Evolutionary conservation across 2,888 invertebrate genomes (phyloP).

Genomic region (Mystacides longicornis): DNA sequence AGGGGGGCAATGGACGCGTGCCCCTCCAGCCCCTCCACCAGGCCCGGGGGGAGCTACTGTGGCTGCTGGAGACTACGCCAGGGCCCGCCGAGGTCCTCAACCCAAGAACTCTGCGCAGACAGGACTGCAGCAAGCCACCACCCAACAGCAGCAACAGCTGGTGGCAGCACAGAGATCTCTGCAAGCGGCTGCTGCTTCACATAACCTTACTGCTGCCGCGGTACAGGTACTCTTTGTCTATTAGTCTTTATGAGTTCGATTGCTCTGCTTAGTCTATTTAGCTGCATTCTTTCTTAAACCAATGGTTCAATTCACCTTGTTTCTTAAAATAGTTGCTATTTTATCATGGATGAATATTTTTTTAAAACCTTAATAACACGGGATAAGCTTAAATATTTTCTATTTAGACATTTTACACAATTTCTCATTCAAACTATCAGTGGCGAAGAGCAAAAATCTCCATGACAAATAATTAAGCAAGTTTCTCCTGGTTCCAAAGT

Average conservation of each 20-base stretch:
- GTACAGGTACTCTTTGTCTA: constrained; percentile 28
- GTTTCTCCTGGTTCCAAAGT: too few relatives aligned
- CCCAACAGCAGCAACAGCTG: constrained; percentile 31
- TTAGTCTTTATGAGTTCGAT: too few relatives aligned
- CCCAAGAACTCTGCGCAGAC: constrained; percentile 34
- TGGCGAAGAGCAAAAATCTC: too few relatives aligned
- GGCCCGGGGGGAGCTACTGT: constrained; percentile 31
- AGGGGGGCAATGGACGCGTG: constrained; percentile 71
- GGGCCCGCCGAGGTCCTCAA: constrained; percentile 33
- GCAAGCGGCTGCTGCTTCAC: constrained; percentile 37
- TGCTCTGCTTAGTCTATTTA: not conserved
- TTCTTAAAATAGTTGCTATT: too few relatives aligned
- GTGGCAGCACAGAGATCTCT: constrained; percentile 31
- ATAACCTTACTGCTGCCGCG: constrained; percentile 33
- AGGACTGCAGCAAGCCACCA: constrained; percentile 27
- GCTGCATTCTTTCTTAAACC: not conserved
- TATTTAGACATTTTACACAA: too few relatives aligned
- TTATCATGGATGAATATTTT: too few relatives aligned
- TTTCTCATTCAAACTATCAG: too few relatives aligned
- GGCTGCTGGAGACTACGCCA: constrained; percentile 64
- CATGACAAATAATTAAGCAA: too few relatives aligned
- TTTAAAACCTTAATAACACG: too few relatives aligned
- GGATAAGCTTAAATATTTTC: too few relatives aligned
- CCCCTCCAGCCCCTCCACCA: constrained; percentile 65
- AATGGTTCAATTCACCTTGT: not conserved